phyloP scores from a whole-genome alignment of 2,888 invertebrate species.

The Dioctria rufipes region DNA sequence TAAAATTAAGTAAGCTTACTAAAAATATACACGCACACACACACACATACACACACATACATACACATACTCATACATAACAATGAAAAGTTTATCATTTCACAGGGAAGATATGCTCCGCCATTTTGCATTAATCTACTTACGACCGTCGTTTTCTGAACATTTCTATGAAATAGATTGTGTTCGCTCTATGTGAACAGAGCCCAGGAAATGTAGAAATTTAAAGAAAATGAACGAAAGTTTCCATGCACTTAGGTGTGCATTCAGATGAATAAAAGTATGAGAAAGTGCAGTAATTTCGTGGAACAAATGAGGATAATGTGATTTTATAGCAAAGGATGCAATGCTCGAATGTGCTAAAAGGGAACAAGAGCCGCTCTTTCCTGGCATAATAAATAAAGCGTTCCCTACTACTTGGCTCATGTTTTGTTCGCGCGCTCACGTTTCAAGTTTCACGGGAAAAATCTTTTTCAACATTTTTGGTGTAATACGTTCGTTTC shows the following conservation, averaged over 20 bases:
- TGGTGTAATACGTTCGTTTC: too few species aligned
- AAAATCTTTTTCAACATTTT: conserved; percentile 33
- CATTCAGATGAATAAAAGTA: conserved; percentile 49
- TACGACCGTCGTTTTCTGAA: not conserved
- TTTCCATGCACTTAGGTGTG: conserved; percentile 49
- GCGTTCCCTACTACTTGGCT: conserved; percentile 4
- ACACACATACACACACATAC: too few species aligned
- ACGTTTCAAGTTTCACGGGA: not conserved
- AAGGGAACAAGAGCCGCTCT: conserved; percentile 41
- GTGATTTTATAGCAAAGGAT: conserved; percentile 48
- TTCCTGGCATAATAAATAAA: conserved; percentile 47
- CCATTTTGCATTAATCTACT: conserved; percentile 36
- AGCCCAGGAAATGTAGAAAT: conserved; percentile 44
- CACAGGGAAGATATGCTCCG: not conserved
- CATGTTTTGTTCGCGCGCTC: not conserved
- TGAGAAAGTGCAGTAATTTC: conserved; percentile 49
- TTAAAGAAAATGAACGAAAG: conserved; percentile 45
- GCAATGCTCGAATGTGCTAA: conserved; percentile 22
- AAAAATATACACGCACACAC: too few species aligned
- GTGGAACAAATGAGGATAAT: conserved; percentile 46
- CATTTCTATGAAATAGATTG: not conserved
- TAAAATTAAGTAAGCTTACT: too few species aligned
- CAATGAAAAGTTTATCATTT: not conserved
- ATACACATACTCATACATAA: not conserved
- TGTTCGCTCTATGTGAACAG: not conserved